Base-by-base conservation (phyloP, 2,113 vertebrate genomes). In the Meriones unguiculatus region DNA sequence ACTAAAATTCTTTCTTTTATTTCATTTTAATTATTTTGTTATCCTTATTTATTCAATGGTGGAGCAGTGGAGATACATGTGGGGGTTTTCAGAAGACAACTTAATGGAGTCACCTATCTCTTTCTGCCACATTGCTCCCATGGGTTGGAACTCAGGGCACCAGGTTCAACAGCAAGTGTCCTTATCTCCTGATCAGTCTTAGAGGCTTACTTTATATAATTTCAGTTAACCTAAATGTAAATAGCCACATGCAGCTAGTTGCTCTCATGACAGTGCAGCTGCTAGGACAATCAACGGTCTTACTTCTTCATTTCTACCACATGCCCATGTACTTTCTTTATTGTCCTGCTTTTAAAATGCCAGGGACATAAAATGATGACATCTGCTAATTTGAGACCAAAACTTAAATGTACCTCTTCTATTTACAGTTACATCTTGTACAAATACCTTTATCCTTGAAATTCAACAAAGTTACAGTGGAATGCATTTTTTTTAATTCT, bases 221-320 rank as follows among this genome's bases (percentile, higher is more conserved):
- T 94, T 95, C 38, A 88, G 22, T 84, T 90, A 52, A 91, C 46
- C 87, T 87, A 92, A 87, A 92, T 82, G 62, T 95, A 87, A 75
- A 46, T 67, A 92, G 32, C 2, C 46, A 92, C 28, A 78, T 24
- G 6, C 59, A 38, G 17, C 78, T 89, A 77, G 80, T 87, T 73
- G 52, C 57, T 89, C n/a, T 52, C 10, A 32, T 85, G 46, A 84
- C 12, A 52, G 38, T 91, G 17, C 32, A 91, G 41, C 89, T 76
- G 95, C 41, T 95, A 65, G 30, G 73, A 67, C 7, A 80, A 62
- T 46, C 1, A 3, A 17, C 82, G 59, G 13, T 46, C n/a, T 97
- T 32, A 76, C 28, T 78, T 91, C 38, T 73, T 77, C 87, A 93
- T 57, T 65, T 84, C 24, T 94, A 24, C 30, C 76, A 52, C 57